Conservation (phyloP, 2,113 vertebrate genomes). For the Vulpes vulpes region DNA sequence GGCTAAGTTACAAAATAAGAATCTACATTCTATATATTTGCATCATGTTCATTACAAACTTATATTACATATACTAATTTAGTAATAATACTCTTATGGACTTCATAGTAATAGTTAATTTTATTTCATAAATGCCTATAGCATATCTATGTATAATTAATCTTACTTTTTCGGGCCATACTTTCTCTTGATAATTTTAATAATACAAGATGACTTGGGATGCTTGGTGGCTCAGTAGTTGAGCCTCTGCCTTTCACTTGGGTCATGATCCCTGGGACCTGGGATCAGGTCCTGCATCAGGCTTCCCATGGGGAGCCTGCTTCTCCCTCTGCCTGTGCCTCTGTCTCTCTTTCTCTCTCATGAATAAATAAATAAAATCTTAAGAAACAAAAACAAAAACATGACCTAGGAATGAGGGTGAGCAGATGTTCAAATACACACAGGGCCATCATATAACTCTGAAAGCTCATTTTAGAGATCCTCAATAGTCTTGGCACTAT, state of each 20-base stretch:
- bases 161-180: background rate
- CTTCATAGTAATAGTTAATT: background rate
- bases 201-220: background rate
- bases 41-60: background rate
- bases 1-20: background rate
- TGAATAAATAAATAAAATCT: no score
- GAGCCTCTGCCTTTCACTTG: no score
- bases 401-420: fast-evolving
- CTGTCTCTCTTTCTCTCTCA: no score
- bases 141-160: background rate
- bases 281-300: no score
- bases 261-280: no score
- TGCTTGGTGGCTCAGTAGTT: no score
- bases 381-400: no score
- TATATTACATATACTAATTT: background rate
- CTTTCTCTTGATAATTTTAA: background rate
- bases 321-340: no score
- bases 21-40: background rate
- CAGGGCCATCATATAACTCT: background rate
- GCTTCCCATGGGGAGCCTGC: no score
- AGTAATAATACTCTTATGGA: background rate
- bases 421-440: background rate
- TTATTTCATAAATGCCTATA: background rate
- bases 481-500: background rate
- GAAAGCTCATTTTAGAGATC: background rate